Conservation (phyloP, 64 coral and sea anemone genomes). For the Montipora cactus region DNA sequence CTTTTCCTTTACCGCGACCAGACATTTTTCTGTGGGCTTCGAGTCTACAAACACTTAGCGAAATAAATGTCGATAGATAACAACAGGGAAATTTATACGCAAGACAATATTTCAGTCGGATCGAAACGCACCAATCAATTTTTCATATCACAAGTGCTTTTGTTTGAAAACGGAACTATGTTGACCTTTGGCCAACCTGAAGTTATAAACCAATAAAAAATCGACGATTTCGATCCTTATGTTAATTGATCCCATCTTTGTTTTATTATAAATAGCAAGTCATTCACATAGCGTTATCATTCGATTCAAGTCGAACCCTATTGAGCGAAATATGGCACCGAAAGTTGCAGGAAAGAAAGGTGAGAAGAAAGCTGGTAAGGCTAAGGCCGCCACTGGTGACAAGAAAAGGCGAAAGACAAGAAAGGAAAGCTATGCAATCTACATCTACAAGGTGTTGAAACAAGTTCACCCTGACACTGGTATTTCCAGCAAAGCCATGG, state of each 20-base stretch:
- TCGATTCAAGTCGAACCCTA: not conserved
- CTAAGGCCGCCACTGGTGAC: constrained; percentile 15
- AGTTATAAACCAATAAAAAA: not conserved
- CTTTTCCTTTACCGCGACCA: constrained; percentile 39
- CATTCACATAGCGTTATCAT: not conserved
- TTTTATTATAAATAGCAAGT: constrained; percentile 10
- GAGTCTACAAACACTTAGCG: not conserved
- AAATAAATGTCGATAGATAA: too few relatives aligned
- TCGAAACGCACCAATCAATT: too few relatives aligned
- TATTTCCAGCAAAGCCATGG: constrained; percentile 76
- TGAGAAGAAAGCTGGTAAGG: constrained; percentile 49
- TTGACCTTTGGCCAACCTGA: not conserved
- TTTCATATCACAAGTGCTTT: too few relatives aligned
- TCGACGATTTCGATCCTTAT: constrained; percentile 16
- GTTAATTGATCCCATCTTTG: not conserved
- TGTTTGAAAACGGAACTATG: not conserved
- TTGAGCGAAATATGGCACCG: not conserved
- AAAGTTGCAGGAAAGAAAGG: constrained; percentile 50
- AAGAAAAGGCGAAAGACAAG: constrained; percentile 37
- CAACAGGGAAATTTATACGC: too few relatives aligned
- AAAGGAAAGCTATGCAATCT: constrained; percentile 71
- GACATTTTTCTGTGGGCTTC: not conserved
- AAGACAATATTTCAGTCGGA: too few relatives aligned
- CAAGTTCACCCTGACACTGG: constrained; percentile 69
- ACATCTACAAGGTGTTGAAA: constrained; percentile 71